Evolutionary conservation across 2,797 vertebrate genomes (phyloP), one percentile per base, ranked within the genome.

Genomic region (Notamacropus eugenii): DNA sequence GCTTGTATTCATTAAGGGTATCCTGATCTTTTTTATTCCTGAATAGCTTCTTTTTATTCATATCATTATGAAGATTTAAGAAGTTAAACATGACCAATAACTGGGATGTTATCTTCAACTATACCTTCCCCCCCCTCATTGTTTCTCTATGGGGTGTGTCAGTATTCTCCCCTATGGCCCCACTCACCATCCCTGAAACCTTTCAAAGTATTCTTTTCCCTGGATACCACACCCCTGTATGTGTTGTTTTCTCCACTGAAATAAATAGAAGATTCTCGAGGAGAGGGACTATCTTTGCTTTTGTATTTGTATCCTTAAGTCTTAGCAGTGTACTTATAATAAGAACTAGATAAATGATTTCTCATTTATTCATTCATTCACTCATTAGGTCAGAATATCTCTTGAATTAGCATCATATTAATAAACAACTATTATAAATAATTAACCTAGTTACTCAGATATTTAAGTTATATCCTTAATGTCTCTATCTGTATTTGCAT

Each of bases 1-100:
- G 0, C 90, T 67, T 90, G 57, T 67, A 93, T 95, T 92, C 91
- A 55, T 28, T 5, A 1, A 52, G 11, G 22, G 6, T 55, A 55
- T 54, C 24, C 59, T 67, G 62, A 5, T 54, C 29, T 94, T 92
- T 74, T 74, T n/a, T 13, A 55, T 12, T 34, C 46, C 13, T n/a
- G 24, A 96, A 67, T 46, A 54, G 40, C 12, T 92, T 82, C 1
- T 1, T 95, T 96, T 93, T 52, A 54, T 46, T 46, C 28, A 5
- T 54, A n/a, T 93, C 46, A 87, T 67, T 52, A 93, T 62, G 55
- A 94, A 95, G 92, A 95, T 90, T 74, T 95, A 93, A 14, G 50
- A 96, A 96, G 27, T 91, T 94, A 74, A 34, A 29, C 91, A 91
- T 92, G 52, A 52, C 52, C 52, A 52, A 52, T 54, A 54, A 3